Conservation (phyloP, 2,113 vertebrate species). For the Arizona elegans region DNA sequence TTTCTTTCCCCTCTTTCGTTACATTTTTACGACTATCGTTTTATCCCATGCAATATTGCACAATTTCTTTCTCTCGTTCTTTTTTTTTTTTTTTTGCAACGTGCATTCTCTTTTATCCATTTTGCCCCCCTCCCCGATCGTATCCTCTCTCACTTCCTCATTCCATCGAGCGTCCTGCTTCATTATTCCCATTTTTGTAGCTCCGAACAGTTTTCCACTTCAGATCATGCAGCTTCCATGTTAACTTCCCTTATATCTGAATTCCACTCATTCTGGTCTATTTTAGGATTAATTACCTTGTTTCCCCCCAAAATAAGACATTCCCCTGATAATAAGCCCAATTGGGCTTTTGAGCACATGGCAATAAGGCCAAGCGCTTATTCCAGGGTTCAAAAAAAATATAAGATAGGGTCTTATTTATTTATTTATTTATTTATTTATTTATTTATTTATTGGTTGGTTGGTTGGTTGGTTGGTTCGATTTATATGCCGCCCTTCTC, state of each 20-base stretch:
- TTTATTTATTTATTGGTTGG: no score
- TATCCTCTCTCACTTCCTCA: background rate
- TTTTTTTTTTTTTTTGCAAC: background rate
- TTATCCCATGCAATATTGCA: background rate
- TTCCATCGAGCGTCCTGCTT: background rate
- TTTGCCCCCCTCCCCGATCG: no score
- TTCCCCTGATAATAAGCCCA: no score
- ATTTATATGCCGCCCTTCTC: no score
- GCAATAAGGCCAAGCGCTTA: no score
- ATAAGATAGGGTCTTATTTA: no score
- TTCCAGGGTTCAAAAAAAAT: no score
- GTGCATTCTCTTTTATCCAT: background rate
- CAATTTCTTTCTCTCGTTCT: fast-evolving
- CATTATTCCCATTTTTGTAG: background rate
- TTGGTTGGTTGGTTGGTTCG: no score
- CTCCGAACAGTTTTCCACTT: background rate
- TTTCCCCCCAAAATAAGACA: no score
- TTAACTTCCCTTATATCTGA: background rate
- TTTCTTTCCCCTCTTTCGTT: background rate
- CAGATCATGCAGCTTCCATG: background rate
- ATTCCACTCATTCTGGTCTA: background rate
- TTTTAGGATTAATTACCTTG: no score
- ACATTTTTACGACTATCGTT: background rate
- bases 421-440: no score
- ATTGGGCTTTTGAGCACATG: no score